Base-by-base conservation (phyloP, 2,797 vertebrate species). In the Gymnopithys bicolor region DNA sequence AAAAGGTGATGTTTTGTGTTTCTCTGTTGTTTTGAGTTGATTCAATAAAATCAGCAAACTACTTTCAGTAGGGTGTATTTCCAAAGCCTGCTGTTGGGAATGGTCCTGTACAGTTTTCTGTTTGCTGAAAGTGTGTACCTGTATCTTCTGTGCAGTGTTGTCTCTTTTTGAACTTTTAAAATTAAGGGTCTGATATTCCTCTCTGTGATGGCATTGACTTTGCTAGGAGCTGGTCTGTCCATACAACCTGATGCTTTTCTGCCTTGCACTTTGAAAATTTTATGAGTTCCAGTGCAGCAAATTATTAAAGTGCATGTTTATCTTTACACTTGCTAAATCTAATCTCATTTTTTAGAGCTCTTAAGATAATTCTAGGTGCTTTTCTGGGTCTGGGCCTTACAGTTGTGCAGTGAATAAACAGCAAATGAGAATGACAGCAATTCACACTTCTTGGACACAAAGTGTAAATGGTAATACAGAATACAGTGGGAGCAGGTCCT, bases 141-240 rank as follows among this genome's bases (percentile, higher is more conserved):
- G 58, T 53, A 10, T 82, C 81, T 83, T 87, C 82, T 63, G 63
- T 55, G 39, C 69, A 32, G 76, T 58, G 33, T 45, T 37, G 53
- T 75, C 41, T 39, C 67, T 84, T 84, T 58, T 53, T 15, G 13
- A 58, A 39, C 53, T 89, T 89, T 94, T 87, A 19, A 30, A 84
- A 60, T 80, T 56, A 89, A 85, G 89, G 49, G 62, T 83, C 68
- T 88, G 25, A 63, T 30, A 63, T 83, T 88, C 32, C 69, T 86
- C 41, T 75, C 51, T 58, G 19, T 56, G 45, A 32, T 37, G 48
- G 35, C 46, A 39, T 30, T 91, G 82, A 60, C 49, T 74, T 89
- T 49, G 64, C 87, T 94, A 77, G 85, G 77, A 94, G 85, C 80
- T 86, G 85, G 39, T 91, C 63, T 93, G 85, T 88, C 93, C 85